Evolutionary conservation across 2,888 invertebrate species (phyloP), one percentile per base, ranked within the genome.

Genomic region (Poecilus cupreus): DNA sequence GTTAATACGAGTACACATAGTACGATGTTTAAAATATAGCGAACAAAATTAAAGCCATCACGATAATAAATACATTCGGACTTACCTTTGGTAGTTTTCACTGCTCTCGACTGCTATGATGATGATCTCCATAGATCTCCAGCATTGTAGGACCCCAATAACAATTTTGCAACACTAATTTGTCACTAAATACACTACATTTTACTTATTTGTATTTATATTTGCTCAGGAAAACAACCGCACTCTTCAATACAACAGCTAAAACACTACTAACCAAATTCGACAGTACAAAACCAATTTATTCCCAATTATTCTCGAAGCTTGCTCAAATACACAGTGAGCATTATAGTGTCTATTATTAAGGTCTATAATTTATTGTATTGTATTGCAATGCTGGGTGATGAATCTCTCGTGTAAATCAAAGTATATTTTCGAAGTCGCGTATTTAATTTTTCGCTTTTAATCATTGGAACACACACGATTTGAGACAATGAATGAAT

Each of bases 401-500:
- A 68, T 32, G n/a, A 8, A 39, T 68, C 37, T 37, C 20, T 37
- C 3, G 16, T 3, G 37, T 68, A 68, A 68, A 32, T 68, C 64
- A 68, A 68, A 68, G 18, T 18, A 68, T 68, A 37, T 68, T 60
- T 51, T 60, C 60, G 26, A 60, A 60, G 60, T 43, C 6, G 6
- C 32, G 32, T 32, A 32, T 43, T 43, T 43, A 43, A 43, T 43
- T 43, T 43, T 51, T 18, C 4, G 51, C 20, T 22, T 51, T 51
- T 13, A 68, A n/a, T 64, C 64, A 37, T 1, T 16, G 1, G 64
- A 68, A 68, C 64, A 68, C 64, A 68, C 64, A 16, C 64, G 51
- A 68, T 68, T 68, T 68, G 64, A 68, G 64, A 68, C 64, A 68
- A 68, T 68, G 64, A 68, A 46, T 26, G 60, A 51, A 51, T 51